phyloP scores from a whole-genome alignment of 2,113 vertebrate genomes.

The Mystacornis crossleyi region DNA sequence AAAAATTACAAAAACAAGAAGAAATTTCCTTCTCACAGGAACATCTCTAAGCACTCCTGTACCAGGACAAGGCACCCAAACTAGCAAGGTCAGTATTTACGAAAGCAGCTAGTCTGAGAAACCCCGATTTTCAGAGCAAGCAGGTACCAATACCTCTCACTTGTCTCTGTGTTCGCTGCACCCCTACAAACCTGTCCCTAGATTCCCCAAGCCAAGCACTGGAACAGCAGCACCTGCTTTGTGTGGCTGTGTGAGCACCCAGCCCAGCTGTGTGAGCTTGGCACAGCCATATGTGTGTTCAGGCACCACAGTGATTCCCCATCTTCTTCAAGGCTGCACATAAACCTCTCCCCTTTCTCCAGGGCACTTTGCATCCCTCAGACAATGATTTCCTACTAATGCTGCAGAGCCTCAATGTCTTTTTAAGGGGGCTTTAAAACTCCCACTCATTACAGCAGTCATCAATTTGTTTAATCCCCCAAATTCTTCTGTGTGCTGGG shows the following conservation, averaged over 20 bases:
- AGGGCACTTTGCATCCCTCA: background rate
- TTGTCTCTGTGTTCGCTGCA: background rate
- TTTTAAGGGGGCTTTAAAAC: background rate
- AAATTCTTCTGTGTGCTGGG: background rate
- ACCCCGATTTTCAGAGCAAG: background rate
- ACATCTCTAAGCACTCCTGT: background rate
- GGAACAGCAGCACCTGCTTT: background rate
- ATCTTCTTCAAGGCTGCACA: background rate
- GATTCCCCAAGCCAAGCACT: fast-evolving
- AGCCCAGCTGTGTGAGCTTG: fast-evolving
- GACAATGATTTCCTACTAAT: background rate
- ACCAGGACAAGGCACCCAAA: background rate
- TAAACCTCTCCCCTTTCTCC: background rate
- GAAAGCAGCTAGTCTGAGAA: background rate
- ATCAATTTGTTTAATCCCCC: background rate
- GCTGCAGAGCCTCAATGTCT: background rate
- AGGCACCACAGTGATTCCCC: background rate
- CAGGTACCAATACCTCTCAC: background rate
- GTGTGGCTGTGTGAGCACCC: fast-evolving
- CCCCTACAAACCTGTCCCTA: background rate
- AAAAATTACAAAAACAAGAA: background rate
- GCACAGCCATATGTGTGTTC: background rate
- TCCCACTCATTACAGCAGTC: background rate
- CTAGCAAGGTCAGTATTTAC: background rate
- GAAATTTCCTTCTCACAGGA: background rate